Evolutionary conservation across 2,797 vertebrate genomes (phyloP), one percentile per base, ranked within the genome.

Genomic region (Vultur gryphus): DNA sequence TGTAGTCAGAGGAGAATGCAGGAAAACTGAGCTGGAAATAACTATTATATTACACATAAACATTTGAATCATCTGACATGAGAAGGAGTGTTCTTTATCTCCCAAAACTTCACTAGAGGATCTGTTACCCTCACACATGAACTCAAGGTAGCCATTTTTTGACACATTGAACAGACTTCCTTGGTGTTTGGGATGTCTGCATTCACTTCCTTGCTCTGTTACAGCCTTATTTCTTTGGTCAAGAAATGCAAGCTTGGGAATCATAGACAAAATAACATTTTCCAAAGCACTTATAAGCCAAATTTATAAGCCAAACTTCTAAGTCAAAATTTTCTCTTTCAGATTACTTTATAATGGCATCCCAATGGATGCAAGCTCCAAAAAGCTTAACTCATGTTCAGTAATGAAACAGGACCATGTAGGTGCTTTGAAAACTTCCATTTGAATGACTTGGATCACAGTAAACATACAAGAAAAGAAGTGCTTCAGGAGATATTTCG

Each of bases 401-500:
- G 0, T 57, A 75, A 54, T 21, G 33, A 69, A 76, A 62, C 3
- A 71, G 6, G 11, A 29, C 8, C 0, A 0, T 20, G 11, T 8
- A 28, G 81, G 39, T 59, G 35, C n/a, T 77, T 72, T 43, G 37
- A 72, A 73, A 80, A 25, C 20, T 44, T 89, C 31, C 8, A 49
- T 70, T 66, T 75, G 4, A 52, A 61, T 20, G 3, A 35, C 18
- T 35, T 29, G 51, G 16, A 35, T 70, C 37, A 66, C 35, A 67
- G 9, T 2, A 70, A 82, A 25, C 5, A 48, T 4, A 44, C 5
- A 52, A 26, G 31, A 64, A 84, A 86, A 4, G 7, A 59, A 78
- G 25, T n/a, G 11, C 29, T 78, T 62, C 43, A 37, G 43, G n/a
- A 73, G 24, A 7, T 39, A 66, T 21, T 84, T 73, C 25, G 14